Base-by-base conservation (phyloP, 2,113 vertebrate species). In the Sisor rabdophorus region DNA sequence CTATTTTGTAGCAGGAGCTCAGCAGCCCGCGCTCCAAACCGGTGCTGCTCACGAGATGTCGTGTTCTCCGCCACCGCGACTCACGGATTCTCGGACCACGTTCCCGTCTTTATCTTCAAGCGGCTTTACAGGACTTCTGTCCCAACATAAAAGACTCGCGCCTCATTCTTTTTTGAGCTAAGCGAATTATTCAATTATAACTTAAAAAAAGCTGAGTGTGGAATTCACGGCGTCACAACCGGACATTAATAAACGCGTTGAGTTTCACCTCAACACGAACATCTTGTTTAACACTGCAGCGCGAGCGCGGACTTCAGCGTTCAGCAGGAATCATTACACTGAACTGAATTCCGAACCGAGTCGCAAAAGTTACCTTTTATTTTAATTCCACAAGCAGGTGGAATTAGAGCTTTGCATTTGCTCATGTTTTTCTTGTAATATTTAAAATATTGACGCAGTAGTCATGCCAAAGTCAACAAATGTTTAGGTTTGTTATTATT, bases 121-220 rank as follows among this genome's bases (percentile, higher is more conserved):
- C 53, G 85, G 81, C 44, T 85, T 87, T 64, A 68, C 81, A 13
- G 84, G 87, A 44, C 70, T 87, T 30, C 52, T 86, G 78, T 79
- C 84, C 16, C 86, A 82, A 54, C 82, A 85, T 68, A 88, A 86
- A 69, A 81, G 82, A 73, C 80, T 85, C 47, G 59, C 84, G 13
- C 68, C 81, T 30, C 84, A 68, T 53, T 75, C 87, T 24, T 88
- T 86, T 69, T 65, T 88, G 53, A 86, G 80, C 77, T 88, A 82
- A 88, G 71, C 75, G 65, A 52, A 24, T 30, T 12, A 1, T 20
- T 26, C 15, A 7, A 13, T 44, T 4, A 44, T 10, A 10, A 4
- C 5, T 10, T 7, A 9, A 4, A 44, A 6, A 36, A 36, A 6
- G 32, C 32, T 10, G 40, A 44, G 40, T 44, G 32, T 36, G 6